Conservation (phyloP, 2,888 invertebrate species). For the Apamea sordens region DNA sequence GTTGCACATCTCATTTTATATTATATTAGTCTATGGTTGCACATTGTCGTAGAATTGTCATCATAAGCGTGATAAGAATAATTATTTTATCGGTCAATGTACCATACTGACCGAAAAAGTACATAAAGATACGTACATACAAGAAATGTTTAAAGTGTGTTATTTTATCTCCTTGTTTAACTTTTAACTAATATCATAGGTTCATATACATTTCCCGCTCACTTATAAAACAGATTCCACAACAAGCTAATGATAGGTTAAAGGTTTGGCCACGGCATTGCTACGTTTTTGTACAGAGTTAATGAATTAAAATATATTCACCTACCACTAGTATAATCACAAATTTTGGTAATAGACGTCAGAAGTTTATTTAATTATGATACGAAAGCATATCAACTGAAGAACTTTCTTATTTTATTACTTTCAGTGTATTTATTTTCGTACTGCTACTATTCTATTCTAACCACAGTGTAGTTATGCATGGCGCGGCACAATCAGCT, state of each 20-base stretch:
- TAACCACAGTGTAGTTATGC: conserved; percentile 13
- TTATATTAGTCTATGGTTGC: background rate
- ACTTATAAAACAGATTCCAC: background rate
- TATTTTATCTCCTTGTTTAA: background rate
- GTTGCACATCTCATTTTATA: background rate
- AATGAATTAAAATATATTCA: conserved; percentile 12
- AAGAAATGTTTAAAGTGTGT: background rate
- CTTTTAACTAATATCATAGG: too few species aligned
- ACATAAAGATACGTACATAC: background rate
- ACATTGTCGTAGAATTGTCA: background rate
- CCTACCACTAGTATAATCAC: conserved; percentile 43
- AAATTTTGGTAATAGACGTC: conserved; percentile 27
- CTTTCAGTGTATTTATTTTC: conserved; percentile 11
- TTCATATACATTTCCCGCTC: background rate
- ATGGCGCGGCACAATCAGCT: conserved; percentile 32
- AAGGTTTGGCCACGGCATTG: conserved; percentile 19
- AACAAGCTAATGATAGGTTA: background rate
- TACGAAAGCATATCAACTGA: background rate
- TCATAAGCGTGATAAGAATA: background rate
- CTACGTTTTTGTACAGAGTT: background rate
- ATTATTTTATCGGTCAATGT: background rate
- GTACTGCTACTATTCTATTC: conserved; percentile 13
- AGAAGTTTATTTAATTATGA: background rate
- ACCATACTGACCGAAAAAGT: background rate
- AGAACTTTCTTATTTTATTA: background rate